Percentiles rank a stretch among this genome's conserved stretches.
phyloP scores from a whole-genome alignment of 2,113 vertebrate genomes.

The Xiphophorus hellerii region DNA sequence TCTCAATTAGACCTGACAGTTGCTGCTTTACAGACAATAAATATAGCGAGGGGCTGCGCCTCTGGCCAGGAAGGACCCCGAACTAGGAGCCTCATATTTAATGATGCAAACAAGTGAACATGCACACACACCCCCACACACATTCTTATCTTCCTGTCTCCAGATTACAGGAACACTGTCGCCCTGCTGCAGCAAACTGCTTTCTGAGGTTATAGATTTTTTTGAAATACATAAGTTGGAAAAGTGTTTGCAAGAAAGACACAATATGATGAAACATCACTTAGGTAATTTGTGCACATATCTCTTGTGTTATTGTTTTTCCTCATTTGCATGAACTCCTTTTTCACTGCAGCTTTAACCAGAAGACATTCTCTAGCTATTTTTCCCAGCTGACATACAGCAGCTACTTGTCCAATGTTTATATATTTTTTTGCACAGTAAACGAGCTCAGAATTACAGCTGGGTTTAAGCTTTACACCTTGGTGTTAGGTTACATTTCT shows the following conservation, averaged over 20 bases:
- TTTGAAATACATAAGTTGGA: conserved; percentile 6
- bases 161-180: conserved; percentile 39
- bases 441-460: neutral
- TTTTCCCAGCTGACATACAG: neutral
- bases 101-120: conserved; percentile 80
- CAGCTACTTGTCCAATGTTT: too few species aligned
- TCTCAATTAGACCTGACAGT: conserved; percentile 83
- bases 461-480: too few species aligned
- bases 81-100: conserved; percentile 80
- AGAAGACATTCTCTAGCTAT: neutral
- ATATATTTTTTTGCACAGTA: neutral
- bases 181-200: conserved; percentile 17
- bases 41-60: conserved; percentile 81
- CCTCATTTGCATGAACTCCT: too few species aligned
- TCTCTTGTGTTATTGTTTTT: neutral
- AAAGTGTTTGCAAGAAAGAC: conserved; percentile 9
- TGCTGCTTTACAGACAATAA: conserved; percentile 82
- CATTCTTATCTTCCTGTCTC: conserved; percentile 13
- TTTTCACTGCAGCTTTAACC: neutral
- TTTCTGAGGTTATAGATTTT: conserved; percentile 15
- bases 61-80: conserved; percentile 74
- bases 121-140: conserved; percentile 46
- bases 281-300: neutral
- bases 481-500: too few species aligned
- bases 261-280: neutral